A percentile compares a stretch with the other conserved stretches of the same genome.
Evolutionary conservation across 2,888 invertebrate genomes (phyloP).

Genomic region (Mechanitis mazaeus): DNA sequence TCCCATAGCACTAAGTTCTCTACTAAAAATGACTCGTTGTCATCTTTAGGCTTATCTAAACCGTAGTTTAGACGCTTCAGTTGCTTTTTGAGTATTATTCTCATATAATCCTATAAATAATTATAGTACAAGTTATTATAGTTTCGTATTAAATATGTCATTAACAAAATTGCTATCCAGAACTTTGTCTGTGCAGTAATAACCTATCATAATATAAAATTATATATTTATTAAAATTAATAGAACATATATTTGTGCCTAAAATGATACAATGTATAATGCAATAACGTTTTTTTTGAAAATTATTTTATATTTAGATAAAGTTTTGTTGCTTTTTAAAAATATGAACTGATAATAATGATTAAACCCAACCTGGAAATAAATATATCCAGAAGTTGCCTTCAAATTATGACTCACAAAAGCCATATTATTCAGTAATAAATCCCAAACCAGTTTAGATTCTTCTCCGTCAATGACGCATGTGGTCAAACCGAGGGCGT

Average conservation of each 20-base stretch:
- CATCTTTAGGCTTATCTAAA: constrained; percentile 63
- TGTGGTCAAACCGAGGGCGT: constrained; percentile 78
- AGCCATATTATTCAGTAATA: constrained; percentile 75
- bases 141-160: background rate
- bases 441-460: constrained; percentile 82
- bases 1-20: constrained; percentile 76
- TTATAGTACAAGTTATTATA: background rate
- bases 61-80: constrained; percentile 73
- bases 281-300: too few species aligned
- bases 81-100: constrained; percentile 54
- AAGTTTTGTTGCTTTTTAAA: too few species aligned
- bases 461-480: constrained; percentile 78
- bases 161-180: background rate
- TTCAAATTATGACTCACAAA: constrained; percentile 68
- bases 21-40: constrained; percentile 76
- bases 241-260: too few species aligned
- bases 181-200: background rate
- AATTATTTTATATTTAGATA: too few species aligned
- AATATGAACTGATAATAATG: too few species aligned
- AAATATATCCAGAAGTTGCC: constrained; percentile 67
- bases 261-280: too few species aligned
- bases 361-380: constrained; percentile 57
- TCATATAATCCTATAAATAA: constrained; percentile 64
- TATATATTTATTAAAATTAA: background rate
- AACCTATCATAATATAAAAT: constrained; percentile 5